Evolutionary conservation across 92 coral and sea anemone genomes (phyloP), one percentile per base, ranked within the genome.

Genomic region (Porites cylindrica): DNA sequence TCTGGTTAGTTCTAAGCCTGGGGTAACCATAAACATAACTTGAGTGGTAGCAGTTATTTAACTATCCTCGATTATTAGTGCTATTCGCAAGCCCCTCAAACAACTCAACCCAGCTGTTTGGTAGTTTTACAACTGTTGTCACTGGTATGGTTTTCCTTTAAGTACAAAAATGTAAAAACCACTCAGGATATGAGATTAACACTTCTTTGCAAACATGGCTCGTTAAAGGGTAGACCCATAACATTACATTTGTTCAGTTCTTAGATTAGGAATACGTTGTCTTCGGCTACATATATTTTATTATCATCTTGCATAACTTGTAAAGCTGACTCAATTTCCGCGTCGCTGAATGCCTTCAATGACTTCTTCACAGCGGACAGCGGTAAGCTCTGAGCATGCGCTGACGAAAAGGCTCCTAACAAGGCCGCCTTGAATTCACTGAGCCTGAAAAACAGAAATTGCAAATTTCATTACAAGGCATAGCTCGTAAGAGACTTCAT

Each of bases 231-330:
- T 38, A 69, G 18, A 19, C 26, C 47, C 7, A 53, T 5, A 19
- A n/a, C 58, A 17, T 18, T 16, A 51, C 58, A 32, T 53, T 67
- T 17, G 5, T n/a, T 23, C 19, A 19, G n/a, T 17, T 26, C 8
- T 87, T 84, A 96, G 74, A 96, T 93, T 18, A 93, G 94, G 91
- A 95, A 91, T 1, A 95, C 93, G 29, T 78, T 79, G 11, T 88
- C 92, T 7, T 93, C 96, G 7, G 98, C 91, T 21, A 93, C 96
- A 88, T 93, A 91, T 2, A 97, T 88, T 81, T 97, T 95, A 80
- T 97, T 97, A 12, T 95, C 98, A 23, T 95, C 93, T 71, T 95
- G 93, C 99, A 97, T 97, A 86, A 88, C 91, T 65, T 92, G 77
- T 54, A 97, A 72, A 11, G 96, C 99, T 19, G 93, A 90, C 1